Evolutionary conservation across 2,888 invertebrate species (phyloP), one percentile per base, ranked within the genome.

Genomic region (Aporophyla nigra): DNA sequence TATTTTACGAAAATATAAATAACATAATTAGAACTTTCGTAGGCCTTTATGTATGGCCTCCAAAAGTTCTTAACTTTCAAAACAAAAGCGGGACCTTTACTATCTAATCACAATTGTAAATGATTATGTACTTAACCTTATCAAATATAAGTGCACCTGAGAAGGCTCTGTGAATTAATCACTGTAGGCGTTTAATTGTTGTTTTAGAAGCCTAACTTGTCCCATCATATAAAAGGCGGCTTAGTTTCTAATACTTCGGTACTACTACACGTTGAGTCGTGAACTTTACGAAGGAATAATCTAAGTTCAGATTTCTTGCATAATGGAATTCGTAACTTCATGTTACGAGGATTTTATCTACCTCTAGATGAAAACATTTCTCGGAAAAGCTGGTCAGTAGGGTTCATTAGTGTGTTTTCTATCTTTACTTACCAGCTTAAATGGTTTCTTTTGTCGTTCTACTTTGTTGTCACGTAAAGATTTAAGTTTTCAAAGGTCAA

Each of bases 81-180:
- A 70, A 72, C n/a, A 63, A 33, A 69, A 10, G 7, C 19, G 43
- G 2, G 53, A 78, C 58, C 58, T 77, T 71, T 71, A 51, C 46
- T 56, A 77, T 40, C 49, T 58, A 66, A 78, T 70, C 54, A 59
- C 14, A 61, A 62, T 69, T 71, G 53, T 54, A 62, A 82, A 83
- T 76, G 40, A 66, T 33, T 71, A 46, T 71, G 19, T 65, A 56
- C 24, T 59, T 80, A 73, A 80, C 84, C 84, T 84, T 84, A 61
- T 71, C 46, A 69, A 69, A 58, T 24, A 65, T 49, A n/a, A 73
- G 40, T 74, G 33, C 67, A 71, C 46, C 51, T 71, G 43, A 12
- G 19, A 21, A n/a, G 46, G 16, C 3, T 77, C n/a, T 19, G 27
- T 67, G 19, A 14, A 2, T 40, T 71, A 63, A 71, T 68, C 7